Evolutionary conservation across 2,797 vertebrate species (phyloP).

Genomic region (Siniperca scherzeri): DNA sequence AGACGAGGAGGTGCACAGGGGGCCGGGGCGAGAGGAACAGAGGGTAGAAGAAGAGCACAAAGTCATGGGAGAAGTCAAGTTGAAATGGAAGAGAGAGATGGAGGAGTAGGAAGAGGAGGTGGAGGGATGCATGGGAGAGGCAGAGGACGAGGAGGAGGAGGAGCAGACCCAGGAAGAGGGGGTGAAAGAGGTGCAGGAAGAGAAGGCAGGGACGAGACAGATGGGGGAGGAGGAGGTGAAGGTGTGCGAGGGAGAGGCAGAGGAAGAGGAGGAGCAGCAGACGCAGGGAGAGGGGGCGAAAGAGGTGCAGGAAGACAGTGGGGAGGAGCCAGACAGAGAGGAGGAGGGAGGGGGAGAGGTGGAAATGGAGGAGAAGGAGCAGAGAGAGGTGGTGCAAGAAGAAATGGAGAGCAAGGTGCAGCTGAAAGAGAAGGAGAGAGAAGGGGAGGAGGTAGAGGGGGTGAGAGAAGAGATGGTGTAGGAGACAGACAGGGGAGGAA

Average conservation of each 20-base stretch:
- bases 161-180: not conserved
- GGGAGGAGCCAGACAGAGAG: not conserved
- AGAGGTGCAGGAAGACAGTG: not conserved
- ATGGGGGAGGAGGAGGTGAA: not conserved
- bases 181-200: not conserved
- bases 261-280: not conserved
- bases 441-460: not conserved
- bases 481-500: slow-evolving; percentile 28
- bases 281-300: not conserved
- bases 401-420: slow-evolving; percentile 13
- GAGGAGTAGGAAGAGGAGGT: not conserved
- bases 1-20: not conserved
- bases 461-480: slow-evolving; percentile 31
- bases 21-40: not conserved
- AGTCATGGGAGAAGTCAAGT: not conserved
- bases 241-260: not conserved
- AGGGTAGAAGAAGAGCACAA: not conserved
- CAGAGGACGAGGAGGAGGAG: not conserved
- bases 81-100: not conserved
- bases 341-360: slow-evolving; percentile 7
- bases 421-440: not conserved
- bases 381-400: slow-evolving; percentile 1
- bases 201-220: not conserved
- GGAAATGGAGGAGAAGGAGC: not conserved
- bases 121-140: slow-evolving; percentile 13